Base-by-base conservation (phyloP, 2,888 invertebrate species). In the Andrena chrysosceles region DNA sequence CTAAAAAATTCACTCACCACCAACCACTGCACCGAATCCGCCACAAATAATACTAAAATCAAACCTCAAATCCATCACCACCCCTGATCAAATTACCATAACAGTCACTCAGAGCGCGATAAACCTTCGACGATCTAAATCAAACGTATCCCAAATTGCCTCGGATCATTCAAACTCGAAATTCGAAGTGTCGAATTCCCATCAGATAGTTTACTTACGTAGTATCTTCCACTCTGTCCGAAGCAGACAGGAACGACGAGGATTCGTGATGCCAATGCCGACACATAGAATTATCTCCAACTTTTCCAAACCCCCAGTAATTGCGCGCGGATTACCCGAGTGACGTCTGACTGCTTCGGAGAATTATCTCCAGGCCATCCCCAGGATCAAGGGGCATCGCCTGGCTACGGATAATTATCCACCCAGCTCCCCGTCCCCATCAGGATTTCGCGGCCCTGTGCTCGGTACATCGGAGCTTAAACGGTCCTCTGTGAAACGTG, bases 211-310 rank as follows among this genome's bases (percentile, higher is more conserved):
- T 42, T 42, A 13, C 16, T 42, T 42, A 13, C 56, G 10, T 10
- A 20, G 20, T 54, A 26, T 8, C 54, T 2, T n/a, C 20, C 23
- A 13, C 23, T 54, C n/a, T 10, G 20, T 10, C 20, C 54, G 26
- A 20, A 54, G n/a, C 54, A 23, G 23, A 10, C 54, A 10, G 2
- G 23, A 20, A 23, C 42, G 5, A 42, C 42, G 13, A 16, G 42
- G 42, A 26, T 26, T 26, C 56, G 8, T 26, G 26, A 56, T 23
- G 56, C 26, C 56, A 56, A 56, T 26, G 10, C 13, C 10, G 77
- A 77, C 78, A 76, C 68, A 63, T 77, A 56, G 68, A 77, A 78
- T 78, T 62, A 42, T 48, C 16, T 16, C 29, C 77, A 79, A 79
- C 69, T 77, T 64, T 48, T 35, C 69, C 35, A 26, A 26, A 10